Evolutionary conservation across 2,888 invertebrate species (phyloP).

Genomic region (Hololepta plana): DNA sequence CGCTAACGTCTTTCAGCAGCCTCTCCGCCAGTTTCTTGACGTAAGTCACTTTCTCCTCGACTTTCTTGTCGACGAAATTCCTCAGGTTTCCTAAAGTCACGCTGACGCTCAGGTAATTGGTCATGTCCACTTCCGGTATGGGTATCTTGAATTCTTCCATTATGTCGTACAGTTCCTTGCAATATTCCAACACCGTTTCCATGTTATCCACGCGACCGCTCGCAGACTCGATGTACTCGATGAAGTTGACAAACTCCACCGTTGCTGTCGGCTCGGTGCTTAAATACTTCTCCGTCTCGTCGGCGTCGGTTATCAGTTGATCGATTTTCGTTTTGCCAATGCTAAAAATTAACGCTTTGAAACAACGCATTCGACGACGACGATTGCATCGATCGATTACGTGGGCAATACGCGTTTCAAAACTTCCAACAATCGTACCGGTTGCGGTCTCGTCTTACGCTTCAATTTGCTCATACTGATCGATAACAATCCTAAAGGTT

Average conservation of each 20-base stretch:
- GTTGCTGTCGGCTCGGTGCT: conserved; percentile 47
- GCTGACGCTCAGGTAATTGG: conserved; percentile 41
- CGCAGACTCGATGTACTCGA: conserved; percentile 49
- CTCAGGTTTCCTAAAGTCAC: conserved; percentile 42
- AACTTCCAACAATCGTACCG: conserved; percentile 46
- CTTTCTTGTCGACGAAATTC: conserved; percentile 48
- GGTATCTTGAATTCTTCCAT: conserved; percentile 64
- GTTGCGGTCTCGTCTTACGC: conserved; percentile 50
- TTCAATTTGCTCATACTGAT: conserved; percentile 55
- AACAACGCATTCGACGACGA: conserved; percentile 5
- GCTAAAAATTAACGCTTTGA: conserved; percentile 24
- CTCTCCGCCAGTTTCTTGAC: conserved; percentile 52
- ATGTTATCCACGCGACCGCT: conserved; percentile 40
- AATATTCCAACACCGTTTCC: conserved; percentile 57
- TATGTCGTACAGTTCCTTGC: conserved; percentile 67
- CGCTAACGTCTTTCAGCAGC: conserved; percentile 60
- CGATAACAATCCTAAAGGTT: conserved; percentile 55
- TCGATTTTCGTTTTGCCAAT: conserved; percentile 42
- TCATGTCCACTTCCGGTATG: conserved; percentile 52
- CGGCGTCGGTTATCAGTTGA: conserved; percentile 36
- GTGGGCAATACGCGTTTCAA: conserved; percentile 44
- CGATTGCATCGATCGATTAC: conserved; percentile 27
- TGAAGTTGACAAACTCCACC: conserved; percentile 50
- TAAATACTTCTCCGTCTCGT: conserved; percentile 44
- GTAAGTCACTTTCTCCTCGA: conserved; percentile 49